Evolutionary conservation across 64 coral and sea anemone species (phyloP), one percentile per base, ranked within the genome.

Genomic region (Stichodactyla helianthus): DNA sequence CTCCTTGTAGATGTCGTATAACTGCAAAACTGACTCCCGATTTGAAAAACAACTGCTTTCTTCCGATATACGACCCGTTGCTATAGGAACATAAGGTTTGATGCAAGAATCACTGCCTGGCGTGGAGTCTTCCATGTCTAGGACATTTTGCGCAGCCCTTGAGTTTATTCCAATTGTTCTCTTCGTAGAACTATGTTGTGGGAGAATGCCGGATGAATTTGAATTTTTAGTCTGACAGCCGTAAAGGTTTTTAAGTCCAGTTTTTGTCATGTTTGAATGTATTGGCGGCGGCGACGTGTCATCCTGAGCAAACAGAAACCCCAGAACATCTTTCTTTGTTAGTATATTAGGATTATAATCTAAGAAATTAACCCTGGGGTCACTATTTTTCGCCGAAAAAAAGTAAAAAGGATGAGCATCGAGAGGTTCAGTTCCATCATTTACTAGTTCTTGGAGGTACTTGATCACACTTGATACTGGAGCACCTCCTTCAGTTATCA

Each of bases 241-340:
- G 35, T 44, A 44, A 44, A 44, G 35, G 35, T 44, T 44, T 5
- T 52, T 79, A 5, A 15, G 51, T 19, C 35, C 78, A 12, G 4
- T 54, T 81, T 8, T 81, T 81, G 78, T 52, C 19, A 53, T 52
- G 78, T 81, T 53, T 81, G 78, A 18, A 81, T 28, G 18, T 4
- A 1, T 31, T 31, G 68, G 12, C 3, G 68, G 12, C 3, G 78
- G 0, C 50, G 51, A 52, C 18, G 78, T 55, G 22, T 71, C 85
- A 83, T 89, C 86, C 17, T 97, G 80, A 55, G 91, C 83, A 97
- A 97, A 97, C 61, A 97, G 81, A 88, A 97, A 88, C 22, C 84
- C 71, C 16, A 97, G 77, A 58, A 97, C 6, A 19, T 67, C 61
- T 9, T 12, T 52, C 18, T 97, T 88, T 55, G 88, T 93, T 27